Percentiles rank a stretch among this genome's conserved stretches.
Conservation (phyloP, 2,888 invertebrate genomes). For the Synergus umbraculus region DNA sequence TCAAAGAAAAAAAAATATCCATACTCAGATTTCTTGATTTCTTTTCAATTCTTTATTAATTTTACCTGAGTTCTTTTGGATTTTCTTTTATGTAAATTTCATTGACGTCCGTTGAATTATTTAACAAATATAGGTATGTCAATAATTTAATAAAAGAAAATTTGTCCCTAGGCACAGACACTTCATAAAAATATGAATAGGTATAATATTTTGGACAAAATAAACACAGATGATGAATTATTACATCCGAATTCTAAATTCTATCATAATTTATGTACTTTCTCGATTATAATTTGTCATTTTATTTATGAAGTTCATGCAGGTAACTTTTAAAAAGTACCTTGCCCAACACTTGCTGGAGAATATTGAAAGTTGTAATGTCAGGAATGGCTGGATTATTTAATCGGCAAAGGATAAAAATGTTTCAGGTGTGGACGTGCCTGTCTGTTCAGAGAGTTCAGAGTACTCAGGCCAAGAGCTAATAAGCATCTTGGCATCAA, state of each 20-base stretch:
- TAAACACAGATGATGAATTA: no score
- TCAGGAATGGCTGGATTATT: constrained; percentile 21
- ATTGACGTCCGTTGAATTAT: no score
- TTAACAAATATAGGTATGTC: no score
- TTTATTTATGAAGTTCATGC: neutral
- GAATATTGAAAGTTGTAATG: constrained; percentile 34
- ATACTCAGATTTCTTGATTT: neutral
- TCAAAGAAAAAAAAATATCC: no score
- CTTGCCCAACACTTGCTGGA: neutral
- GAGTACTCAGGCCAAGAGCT: constrained; percentile 25
- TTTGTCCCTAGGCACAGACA: no score
- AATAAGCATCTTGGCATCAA: constrained; percentile 40
- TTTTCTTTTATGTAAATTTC: no score
- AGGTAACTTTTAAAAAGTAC: neutral
- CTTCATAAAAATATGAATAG: no score
- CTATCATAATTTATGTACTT: neutral
- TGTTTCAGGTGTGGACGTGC: constrained; percentile 36
- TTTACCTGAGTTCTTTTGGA: no score
- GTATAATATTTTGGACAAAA: no score
- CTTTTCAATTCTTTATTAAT: no score
- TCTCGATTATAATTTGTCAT: neutral
- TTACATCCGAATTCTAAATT: no score
- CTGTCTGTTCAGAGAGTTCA: constrained; percentile 32
- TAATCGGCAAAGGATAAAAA: constrained; percentile 22
- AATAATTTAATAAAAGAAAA: no score